Evolutionary conservation across 1,140 invertebrate species (phyloP).

Genomic region (fruit fly (Drosophila melanogaster)): Release_6_plus_ISO1_MT NC_004354.4:18597001-18597500

Average conservation of each 20-base stretch:
- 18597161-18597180: slow-evolving; percentile 84
- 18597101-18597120: slow-evolving; percentile 51
- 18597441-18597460: not conserved
- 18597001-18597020: slow-evolving; percentile 82
- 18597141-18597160: slow-evolving; percentile 70
- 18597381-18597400: too few relatives aligned
- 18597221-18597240: slow-evolving; percentile 20
- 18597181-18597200: slow-evolving; percentile 32
- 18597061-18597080: slow-evolving; percentile 85
- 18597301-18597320: not conserved
- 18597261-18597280: too few relatives aligned
- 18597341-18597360: too few relatives aligned
- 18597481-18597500: too few relatives aligned
- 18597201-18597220: slow-evolving; percentile 11
- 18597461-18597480: too few relatives aligned
- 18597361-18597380: too few relatives aligned
- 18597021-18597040: slow-evolving; percentile 54
- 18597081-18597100: slow-evolving; percentile 83
- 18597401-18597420: too few relatives aligned
- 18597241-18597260: too few relatives aligned
- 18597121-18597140: slow-evolving; percentile 52
- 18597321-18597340: too few relatives aligned
- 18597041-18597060: slow-evolving; percentile 67
- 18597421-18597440: too few relatives aligned
- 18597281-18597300: too few relatives aligned